Evolutionary conservation across 2,888 invertebrate species (phyloP).

Genomic region (Prosopocoilus inquinatus): DNA sequence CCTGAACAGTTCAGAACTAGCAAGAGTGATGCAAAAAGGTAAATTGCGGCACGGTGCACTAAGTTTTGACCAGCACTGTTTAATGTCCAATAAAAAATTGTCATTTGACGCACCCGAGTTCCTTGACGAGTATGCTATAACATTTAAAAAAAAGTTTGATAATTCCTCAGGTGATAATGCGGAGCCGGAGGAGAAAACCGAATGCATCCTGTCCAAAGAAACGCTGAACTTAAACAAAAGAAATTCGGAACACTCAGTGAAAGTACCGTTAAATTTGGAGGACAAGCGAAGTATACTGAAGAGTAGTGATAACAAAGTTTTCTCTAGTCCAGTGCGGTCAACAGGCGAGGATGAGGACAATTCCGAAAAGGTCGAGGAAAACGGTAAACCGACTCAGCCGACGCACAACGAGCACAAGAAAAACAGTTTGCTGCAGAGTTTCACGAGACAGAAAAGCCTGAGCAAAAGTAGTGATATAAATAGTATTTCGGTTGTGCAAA

Average conservation of each 20-base stretch:
- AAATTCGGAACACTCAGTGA: constrained; percentile 47
- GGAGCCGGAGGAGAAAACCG: constrained; percentile 29
- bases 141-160: constrained; percentile 41
- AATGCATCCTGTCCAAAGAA: constrained; percentile 45
- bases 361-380: constrained; percentile 18
- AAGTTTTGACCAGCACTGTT: constrained; percentile 31
- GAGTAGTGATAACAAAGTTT: constrained; percentile 36
- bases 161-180: constrained; percentile 30
- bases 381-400: constrained; percentile 7
- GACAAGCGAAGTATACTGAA: constrained; percentile 47
- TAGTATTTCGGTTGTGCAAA: constrained; percentile 35
- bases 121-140: constrained; percentile 45
- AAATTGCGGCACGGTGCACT: constrained; percentile 44
- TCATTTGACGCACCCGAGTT: constrained; percentile 49
- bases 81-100: constrained; percentile 42
- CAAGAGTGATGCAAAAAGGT: constrained; percentile 51
- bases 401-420: constrained; percentile 20
- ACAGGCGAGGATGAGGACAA: constrained; percentile 24
- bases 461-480: constrained; percentile 27
- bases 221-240: constrained; percentile 46
- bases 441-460: constrained; percentile 24
- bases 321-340: constrained; percentile 35
- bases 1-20: constrained; percentile 50
- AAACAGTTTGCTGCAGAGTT: constrained; percentile 24
- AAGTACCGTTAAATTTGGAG: constrained; percentile 35